Percentiles rank a stretch among this genome's conserved stretches.
Evolutionary conservation across 2,888 invertebrate species (phyloP).

Genomic region (Frankliniella fusca): DNA sequence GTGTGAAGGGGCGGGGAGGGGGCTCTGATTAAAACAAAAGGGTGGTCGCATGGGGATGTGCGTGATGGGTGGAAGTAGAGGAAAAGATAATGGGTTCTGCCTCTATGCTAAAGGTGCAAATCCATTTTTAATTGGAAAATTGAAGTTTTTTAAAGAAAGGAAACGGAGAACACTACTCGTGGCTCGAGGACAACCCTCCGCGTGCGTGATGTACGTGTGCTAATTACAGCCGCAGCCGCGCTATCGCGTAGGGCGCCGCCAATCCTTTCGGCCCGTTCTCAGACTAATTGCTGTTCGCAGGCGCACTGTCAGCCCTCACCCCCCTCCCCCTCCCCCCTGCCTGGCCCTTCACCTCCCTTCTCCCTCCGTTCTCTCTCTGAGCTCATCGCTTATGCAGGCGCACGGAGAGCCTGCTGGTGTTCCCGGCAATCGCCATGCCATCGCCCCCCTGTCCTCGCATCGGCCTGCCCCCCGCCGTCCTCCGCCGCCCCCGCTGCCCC

Average conservation of each 20-base stretch:
- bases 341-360: background rate
- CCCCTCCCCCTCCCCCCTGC: background rate
- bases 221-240: background rate
- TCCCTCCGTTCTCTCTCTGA: background rate
- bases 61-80: too few species aligned
- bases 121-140: too few species aligned
- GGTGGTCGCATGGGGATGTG: too few species aligned
- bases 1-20: background rate
- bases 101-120: too few species aligned
- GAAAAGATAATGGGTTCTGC: too few species aligned
- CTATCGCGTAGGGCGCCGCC: background rate
- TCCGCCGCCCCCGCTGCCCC: background rate
- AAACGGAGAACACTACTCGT: too few species aligned
- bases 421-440: background rate
- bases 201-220: too few species aligned
- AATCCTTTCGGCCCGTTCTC: background rate
- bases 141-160: too few species aligned
- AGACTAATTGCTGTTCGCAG: background rate
- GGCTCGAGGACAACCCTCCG: too few species aligned
- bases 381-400: slow-evolving; percentile 20
- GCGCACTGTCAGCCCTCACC: background rate
- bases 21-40: background rate
- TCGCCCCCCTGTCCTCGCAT: background rate
- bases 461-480: background rate
- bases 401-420: background rate